These are phyloP conservation scores for Xestoiulus laeticollis DNA, from an alignment of 2,888 invertebrate species.

Conservation along the genomic window DNA sequence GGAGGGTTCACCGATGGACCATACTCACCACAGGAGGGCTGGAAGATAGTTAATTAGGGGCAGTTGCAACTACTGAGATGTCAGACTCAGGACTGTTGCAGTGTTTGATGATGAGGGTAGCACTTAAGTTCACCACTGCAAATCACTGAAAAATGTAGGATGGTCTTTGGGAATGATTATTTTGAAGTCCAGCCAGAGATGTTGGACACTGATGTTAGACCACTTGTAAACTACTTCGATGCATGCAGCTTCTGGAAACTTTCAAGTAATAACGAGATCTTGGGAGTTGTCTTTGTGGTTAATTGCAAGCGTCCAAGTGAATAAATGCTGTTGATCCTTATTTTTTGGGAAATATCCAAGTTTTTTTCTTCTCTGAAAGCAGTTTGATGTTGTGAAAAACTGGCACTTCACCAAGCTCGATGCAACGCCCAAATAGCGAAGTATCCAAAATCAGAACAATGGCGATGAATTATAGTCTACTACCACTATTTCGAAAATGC, in stretches of 20 bases:
- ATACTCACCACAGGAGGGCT: background rate
- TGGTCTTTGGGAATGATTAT: no score
- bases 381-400: background rate
- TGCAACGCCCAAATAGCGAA: background rate
- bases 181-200: no score
- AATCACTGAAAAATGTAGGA: no score
- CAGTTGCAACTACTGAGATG: background rate
- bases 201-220: no score
- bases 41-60: no score
- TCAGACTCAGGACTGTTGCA: background rate
- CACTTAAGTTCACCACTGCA: no score
- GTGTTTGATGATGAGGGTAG: background rate
- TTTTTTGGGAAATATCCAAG: background rate
- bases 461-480: background rate
- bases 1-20: background rate
- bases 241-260: no score
- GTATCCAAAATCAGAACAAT: background rate
- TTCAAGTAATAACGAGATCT: no score
- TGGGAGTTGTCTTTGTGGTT: background rate
- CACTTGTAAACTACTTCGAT: background rate
- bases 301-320: background rate
- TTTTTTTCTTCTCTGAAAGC: background rate
- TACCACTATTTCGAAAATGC: background rate
- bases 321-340: background rate
- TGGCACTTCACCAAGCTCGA: background rate